Base-by-base conservation (phyloP, 2,797 vertebrate species). In the Champsocephalus gunnari region DNA sequence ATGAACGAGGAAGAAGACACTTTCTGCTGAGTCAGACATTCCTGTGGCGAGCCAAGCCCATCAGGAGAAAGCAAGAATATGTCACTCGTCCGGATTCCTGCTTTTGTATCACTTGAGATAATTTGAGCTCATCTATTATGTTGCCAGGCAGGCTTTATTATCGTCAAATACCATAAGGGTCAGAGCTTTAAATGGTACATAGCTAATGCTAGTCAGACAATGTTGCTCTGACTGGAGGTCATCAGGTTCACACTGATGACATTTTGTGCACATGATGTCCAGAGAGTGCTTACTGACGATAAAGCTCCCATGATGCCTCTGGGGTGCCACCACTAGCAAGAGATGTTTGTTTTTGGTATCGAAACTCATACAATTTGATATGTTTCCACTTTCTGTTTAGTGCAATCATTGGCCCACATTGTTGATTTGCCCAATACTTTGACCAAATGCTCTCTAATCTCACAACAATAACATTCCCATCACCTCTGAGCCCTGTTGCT, bases 61-160 rank as follows among this genome's bases (percentile, higher is more conserved):
- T 55, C 21, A 44, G 38, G 32, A 70, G 48, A 78, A 71, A 57
- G 38, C 8, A 5, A 79, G 79, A 92, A 82, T 80, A 94, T 94
- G 93, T 51, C 10, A 88, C 86, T 66, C 0, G 8, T 82, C 93
- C 62, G 80, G 93, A 38, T 94, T 93, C 69, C 3, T 5, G 28
- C 48, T 53, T 73, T 85, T 70, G 58, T 84, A 61, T 55, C 6
- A 0, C 32, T 28, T 2, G 19, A 81, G 62, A 71, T 82, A 12
- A 55, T 86, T 58, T 77, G 48, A 65, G 60, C 5, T 50, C 55
- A 63, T 75, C 45, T 59, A 70, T 73, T 69, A 24, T 38, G 50
- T 17, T 58, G 41, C 0, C 53, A 70, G 54, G 28, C 45, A 32
- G 49, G 12, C 54, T 67, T 71, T 73, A 54, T 85, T 54, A 17